Percentiles rank a stretch among this genome's conserved stretches.
phyloP scores from a whole-genome alignment of 2,888 invertebrate species.

The Criorhina ranunculi region DNA sequence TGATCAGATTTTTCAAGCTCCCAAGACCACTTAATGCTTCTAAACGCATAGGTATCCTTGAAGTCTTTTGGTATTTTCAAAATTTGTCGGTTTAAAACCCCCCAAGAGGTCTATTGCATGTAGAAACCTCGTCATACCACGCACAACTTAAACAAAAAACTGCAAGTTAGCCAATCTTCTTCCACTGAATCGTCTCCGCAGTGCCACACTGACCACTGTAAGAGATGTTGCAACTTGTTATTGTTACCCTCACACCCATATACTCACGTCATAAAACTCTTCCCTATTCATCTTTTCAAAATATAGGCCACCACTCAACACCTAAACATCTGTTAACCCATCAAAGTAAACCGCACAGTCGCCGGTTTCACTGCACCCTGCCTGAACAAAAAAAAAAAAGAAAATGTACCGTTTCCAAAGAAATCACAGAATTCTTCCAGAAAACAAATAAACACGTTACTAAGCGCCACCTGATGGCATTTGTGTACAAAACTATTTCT shows the following conservation, averaged over 20 bases:
- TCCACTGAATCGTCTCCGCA: too few relatives aligned
- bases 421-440: slow-evolving; percentile 66
- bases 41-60: too few relatives aligned
- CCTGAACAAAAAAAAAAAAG: neutral
- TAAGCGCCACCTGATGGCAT: slow-evolving; percentile 65
- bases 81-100: too few relatives aligned
- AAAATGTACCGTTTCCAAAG: slow-evolving; percentile 58
- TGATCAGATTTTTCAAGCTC: too few relatives aligned
- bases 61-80: too few relatives aligned
- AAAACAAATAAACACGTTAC: slow-evolving; percentile 65
- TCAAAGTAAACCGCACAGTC: slow-evolving; percentile 66
- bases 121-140: too few relatives aligned
- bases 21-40: too few relatives aligned
- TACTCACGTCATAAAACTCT: neutral
- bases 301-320: slow-evolving; percentile 69
- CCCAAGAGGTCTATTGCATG: too few relatives aligned
- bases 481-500: slow-evolving; percentile 34
- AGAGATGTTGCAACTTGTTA: neutral
- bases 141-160: too few relatives aligned
- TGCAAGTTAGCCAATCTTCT: too few relatives aligned
- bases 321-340: slow-evolving; percentile 69
- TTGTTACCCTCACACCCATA: neutral
- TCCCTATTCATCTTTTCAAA: neutral
- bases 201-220: neutral
- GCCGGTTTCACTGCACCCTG: slow-evolving; percentile 25